phyloP scores from a whole-genome alignment of 2,113 vertebrate species.

The Pithys albifrons region DNA sequence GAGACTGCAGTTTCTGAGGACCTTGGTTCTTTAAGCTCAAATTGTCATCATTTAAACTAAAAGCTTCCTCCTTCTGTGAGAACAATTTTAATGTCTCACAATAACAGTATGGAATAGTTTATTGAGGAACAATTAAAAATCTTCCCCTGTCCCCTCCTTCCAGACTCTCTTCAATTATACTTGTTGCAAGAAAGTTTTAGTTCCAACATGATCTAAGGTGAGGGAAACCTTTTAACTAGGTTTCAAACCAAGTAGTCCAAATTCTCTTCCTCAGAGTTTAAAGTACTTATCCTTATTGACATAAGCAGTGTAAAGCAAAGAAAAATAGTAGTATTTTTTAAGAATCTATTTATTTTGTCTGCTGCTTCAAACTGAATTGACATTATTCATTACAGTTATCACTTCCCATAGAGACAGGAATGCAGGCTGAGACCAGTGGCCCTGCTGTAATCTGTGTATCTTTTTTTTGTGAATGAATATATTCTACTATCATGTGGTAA shows the following conservation, averaged over 20 bases:
- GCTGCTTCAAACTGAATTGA: neutral
- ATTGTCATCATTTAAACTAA: neutral
- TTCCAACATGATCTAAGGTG: neutral
- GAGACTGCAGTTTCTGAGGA: neutral
- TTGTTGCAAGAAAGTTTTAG: conserved; percentile 1
- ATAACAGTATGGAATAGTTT: neutral
- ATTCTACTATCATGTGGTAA: neutral
- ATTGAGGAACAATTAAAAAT: conserved; percentile 50
- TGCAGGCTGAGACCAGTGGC: neutral
- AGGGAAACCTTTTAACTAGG: conserved; percentile 39
- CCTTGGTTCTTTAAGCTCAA: neutral
- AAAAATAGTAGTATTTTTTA: conserved; percentile 47
- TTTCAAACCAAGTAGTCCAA: neutral
- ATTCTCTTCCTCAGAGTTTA: neutral
- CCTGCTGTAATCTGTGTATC: neutral
- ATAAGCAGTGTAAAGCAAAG: conserved; percentile 32
- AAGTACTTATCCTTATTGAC: conserved; percentile 38
- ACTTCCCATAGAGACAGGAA: neutral
- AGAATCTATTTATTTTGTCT: conserved; percentile 47
- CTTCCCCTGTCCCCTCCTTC: neutral
- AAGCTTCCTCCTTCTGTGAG: conserved; percentile 31
- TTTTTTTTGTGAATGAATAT: neutral
- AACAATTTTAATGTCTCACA: conserved; percentile 38
- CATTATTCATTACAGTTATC: neutral
- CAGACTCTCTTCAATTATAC: neutral